phyloP scores from a whole-genome alignment of 2,888 invertebrate species.

The Zaprionus bogoriensis region DNA sequence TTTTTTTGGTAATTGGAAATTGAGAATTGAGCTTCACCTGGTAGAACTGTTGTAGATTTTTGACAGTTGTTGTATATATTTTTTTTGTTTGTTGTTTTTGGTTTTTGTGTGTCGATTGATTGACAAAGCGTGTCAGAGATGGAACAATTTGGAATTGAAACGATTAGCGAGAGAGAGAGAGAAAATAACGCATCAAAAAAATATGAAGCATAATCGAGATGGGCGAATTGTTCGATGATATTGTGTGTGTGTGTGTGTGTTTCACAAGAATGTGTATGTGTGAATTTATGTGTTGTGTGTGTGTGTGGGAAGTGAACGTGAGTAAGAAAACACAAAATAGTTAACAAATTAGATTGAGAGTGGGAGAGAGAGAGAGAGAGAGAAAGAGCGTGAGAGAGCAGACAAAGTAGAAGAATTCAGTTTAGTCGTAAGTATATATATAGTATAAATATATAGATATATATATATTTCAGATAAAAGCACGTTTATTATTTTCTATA shows the following conservation, averaged over 20 bases:
- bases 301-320: slow-evolving; percentile 6
- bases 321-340: slow-evolving; percentile 17
- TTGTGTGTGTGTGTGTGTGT: slow-evolving; percentile 10
- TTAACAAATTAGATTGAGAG: slow-evolving; percentile 32
- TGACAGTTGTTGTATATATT: slow-evolving; percentile 27
- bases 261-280: not conserved
- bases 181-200: slow-evolving; percentile 17
- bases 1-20: slow-evolving; percentile 51
- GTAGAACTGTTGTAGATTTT: slow-evolving; percentile 77
- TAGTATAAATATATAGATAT: slow-evolving; percentile 23
- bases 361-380: slow-evolving; percentile 38
- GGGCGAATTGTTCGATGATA: slow-evolving; percentile 3
- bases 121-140: slow-evolving; percentile 21
- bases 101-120: slow-evolving; percentile 20
- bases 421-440: slow-evolving; percentile 23
- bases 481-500: slow-evolving; percentile 22
- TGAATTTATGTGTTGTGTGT: slow-evolving; percentile 3
- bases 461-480: slow-evolving; percentile 29
- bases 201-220: slow-evolving; percentile 32
- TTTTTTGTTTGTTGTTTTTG: slow-evolving; percentile 30
- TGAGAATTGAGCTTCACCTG: slow-evolving; percentile 78
- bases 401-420: slow-evolving; percentile 72
- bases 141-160: slow-evolving; percentile 26
- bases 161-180: slow-evolving; percentile 9
- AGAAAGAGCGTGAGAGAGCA: slow-evolving; percentile 64